Percentiles rank a stretch among this genome's conserved stretches.
Evolutionary conservation across 2,888 invertebrate species (phyloP).

Genomic region (Heterodera filipjevi): DNA sequence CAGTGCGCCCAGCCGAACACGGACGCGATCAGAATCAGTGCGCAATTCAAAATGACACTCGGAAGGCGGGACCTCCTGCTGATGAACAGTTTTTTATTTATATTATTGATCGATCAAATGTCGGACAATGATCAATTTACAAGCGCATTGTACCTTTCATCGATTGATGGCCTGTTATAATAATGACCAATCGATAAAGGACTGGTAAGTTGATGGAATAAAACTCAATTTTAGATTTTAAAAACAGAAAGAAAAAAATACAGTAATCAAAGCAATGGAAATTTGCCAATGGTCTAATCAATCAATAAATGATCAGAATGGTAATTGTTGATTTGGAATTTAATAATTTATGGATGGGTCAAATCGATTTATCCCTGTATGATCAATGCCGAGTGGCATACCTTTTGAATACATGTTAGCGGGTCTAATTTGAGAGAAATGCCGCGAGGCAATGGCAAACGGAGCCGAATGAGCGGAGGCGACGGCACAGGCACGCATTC

Average conservation of each 20-base stretch:
- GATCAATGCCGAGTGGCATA: neutral
- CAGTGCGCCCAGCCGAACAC: conserved; percentile 18
- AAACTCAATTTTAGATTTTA: too few species aligned
- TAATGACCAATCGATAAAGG: too few species aligned
- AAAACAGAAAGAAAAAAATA: too few species aligned
- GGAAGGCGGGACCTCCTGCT: conserved; percentile 29
- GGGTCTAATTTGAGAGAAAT: neutral
- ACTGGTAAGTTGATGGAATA: too few species aligned
- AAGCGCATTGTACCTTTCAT: too few species aligned
- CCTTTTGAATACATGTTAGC: conserved; percentile 15
- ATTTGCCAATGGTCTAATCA: too few species aligned
- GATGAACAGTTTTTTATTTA: neutral
- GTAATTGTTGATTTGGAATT: neutral
- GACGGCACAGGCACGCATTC: conserved; percentile 4
- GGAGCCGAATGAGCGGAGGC: conserved; percentile 8
- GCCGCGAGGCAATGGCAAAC: neutral
- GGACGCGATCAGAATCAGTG: conserved; percentile 30
- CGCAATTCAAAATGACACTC: conserved; percentile 47
- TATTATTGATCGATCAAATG: neutral
- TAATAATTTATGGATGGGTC: neutral
- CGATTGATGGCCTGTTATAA: too few species aligned
- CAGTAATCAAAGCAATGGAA: neutral
- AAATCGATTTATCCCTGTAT: neutral
- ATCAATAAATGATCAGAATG: neutral
- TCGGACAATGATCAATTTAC: too few species aligned